Evolutionary conservation across 2,888 invertebrate genomes (phyloP).

Genomic region (Ethmia dodecea): DNA sequence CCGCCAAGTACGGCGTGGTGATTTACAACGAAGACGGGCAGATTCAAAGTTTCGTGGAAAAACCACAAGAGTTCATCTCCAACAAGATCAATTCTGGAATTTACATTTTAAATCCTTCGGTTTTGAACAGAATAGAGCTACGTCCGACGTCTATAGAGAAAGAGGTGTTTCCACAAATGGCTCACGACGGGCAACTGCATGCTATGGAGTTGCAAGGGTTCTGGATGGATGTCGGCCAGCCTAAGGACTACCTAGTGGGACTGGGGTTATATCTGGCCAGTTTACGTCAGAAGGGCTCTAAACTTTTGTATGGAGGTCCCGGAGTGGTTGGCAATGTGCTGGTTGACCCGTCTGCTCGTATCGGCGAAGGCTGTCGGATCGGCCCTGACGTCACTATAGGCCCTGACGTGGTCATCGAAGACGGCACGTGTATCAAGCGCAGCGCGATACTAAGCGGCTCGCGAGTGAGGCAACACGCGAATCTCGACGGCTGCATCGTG

Average conservation of each 20-base stretch:
- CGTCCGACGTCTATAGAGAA: conserved; percentile 99
- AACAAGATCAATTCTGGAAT: conserved; percentile 99
- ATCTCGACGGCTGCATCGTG: conserved; percentile 97
- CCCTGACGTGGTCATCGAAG: conserved; percentile 93
- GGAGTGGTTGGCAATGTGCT: conserved; percentile 95
- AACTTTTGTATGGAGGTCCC: conserved; percentile 82
- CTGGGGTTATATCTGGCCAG: conserved; percentile 92
- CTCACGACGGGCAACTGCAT: conserved; percentile 88
- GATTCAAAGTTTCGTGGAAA: conserved; percentile 97
- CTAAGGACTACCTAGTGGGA: conserved; percentile 97
- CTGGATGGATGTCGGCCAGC: conserved; percentile 99
- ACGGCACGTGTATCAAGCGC: conserved; percentile 97
- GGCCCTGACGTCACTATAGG: conserved; percentile 99
- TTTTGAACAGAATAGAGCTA: conserved; percentile 92
- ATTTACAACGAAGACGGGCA: conserved; percentile 91
- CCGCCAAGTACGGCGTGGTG: conserved; percentile 99
- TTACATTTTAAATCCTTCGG: conserved; percentile 96
- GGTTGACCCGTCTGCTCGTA: conserved; percentile 93
- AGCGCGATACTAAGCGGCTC: conserved; percentile 93
- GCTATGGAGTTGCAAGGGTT: conserved; percentile 97
- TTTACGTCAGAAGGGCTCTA: conserved; percentile 86
- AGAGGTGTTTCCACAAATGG: conserved; percentile 98
- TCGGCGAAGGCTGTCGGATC: conserved; percentile 95
- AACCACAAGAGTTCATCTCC: conserved; percentile 99
- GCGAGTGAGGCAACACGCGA: conserved; percentile 92